phyloP scores from a whole-genome alignment of 2,113 vertebrate species.

The Lichenostomus cassidix region DNA sequence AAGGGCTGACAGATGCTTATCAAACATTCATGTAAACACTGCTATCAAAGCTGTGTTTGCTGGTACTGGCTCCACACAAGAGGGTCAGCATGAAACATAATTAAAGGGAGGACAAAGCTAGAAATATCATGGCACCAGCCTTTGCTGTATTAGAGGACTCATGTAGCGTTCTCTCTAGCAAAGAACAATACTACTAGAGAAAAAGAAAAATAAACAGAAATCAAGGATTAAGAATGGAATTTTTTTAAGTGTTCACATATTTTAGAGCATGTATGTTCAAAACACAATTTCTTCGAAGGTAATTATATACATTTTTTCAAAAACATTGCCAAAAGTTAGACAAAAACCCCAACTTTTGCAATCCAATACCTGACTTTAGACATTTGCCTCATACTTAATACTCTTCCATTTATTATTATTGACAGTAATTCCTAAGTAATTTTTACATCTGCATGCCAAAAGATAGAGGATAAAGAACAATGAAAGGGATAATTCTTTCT shows the following conservation, averaged over 20 bases:
- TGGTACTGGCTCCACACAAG: slow-evolving; percentile 35
- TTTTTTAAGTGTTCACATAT: not conserved
- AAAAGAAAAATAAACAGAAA: not conserved
- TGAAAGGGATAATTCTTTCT: not conserved
- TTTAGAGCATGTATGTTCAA: not conserved
- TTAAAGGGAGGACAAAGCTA: slow-evolving; percentile 51
- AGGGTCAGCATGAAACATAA: slow-evolving; percentile 68
- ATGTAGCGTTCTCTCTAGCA: not conserved
- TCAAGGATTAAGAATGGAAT: not conserved
- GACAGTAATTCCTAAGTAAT: not conserved
- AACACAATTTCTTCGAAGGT: not conserved
- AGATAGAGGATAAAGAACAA: not conserved
- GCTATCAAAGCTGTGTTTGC: slow-evolving; percentile 65
- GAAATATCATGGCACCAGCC: slow-evolving; percentile 40
- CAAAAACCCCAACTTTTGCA: not conserved
- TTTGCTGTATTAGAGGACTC: not conserved
- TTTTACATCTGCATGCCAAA: not conserved
- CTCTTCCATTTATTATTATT: not conserved
- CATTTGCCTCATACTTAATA: not conserved
- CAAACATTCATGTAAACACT: slow-evolving; percentile 78
- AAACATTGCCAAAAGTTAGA: not conserved
- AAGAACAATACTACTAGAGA: not conserved
- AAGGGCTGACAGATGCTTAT: slow-evolving; percentile 76
- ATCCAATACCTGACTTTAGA: not conserved
- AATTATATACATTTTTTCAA: not conserved